Base-by-base conservation (phyloP, 2,888 invertebrate species). In the Temnothorax rugatulus region DNA sequence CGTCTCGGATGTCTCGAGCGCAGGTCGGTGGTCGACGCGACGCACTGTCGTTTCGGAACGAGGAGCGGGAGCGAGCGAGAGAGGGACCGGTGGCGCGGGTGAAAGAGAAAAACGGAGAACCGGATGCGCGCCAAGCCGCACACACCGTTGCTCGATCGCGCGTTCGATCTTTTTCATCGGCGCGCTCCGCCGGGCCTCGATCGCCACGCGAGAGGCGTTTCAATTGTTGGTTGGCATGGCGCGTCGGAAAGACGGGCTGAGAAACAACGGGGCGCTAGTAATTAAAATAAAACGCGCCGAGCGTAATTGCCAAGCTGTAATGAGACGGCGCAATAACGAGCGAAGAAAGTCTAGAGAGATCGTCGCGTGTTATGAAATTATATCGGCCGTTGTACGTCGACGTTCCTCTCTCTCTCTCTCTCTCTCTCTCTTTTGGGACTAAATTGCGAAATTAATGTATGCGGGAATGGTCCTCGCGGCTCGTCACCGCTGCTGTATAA, bases 21-120 rank as follows among this genome's bases (percentile, higher is more conserved):
- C 68, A 75, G 76, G 79, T 82, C 73, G 61, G 85, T 86, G 88
- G 87, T 89, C 88, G 75, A 66, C 83, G 82, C 88, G 75, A 66
- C 83, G 82, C 75, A 61, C 69, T 68, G 59, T 75, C 73, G 34
- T 61, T 75, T 57, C 29, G 13, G 41, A n/a, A n/a, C 52, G 52
- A n/a, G 52, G 21, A 8, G 50, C 63, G 52, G 71, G 66, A 73
- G 83, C 86, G 79, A 68, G 47, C 85, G 75, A 59, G 59, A 59
- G 59, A 44, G 21, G 15, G 41, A 41, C 9, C 1, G 82, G 41
- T 54, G 54, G 47, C 44, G 50, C 38, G 85, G 47, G 50, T 9
- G 41, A 25, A n/a, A 69, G 50, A 83, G 81, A 76, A 57, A 74
- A 29, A 61, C 34, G 15, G 34, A 61, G 76, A 83, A 79, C 82